These are phyloP conservation scores for Anneissia japonica DNA, from an alignment of 35 echinoderm and acorn worm genomes.

Conservation along the genomic window DNA sequence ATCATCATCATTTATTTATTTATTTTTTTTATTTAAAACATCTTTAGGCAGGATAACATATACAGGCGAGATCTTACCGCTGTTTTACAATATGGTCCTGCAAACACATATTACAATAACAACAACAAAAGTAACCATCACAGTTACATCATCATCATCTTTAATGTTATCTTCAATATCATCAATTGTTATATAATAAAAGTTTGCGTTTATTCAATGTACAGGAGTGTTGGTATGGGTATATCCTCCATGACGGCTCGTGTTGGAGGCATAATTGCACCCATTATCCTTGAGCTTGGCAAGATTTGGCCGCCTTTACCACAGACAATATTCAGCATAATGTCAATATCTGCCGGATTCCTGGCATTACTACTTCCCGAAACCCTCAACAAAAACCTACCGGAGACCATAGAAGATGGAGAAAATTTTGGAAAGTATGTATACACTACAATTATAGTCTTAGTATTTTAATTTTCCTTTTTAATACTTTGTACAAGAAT, in stretches of 20 bases:
- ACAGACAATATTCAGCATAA: conserved; percentile 48
- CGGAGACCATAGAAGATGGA: conserved; percentile 82
- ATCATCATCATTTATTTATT: background rate
- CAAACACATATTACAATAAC: too few species aligned
- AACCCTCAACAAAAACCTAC: conserved; percentile 51
- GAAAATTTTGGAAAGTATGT: conserved; percentile 57
- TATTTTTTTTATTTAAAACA: too few species aligned
- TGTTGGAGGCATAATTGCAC: conserved; percentile 69
- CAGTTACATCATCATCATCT: too few species aligned
- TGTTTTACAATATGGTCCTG: too few species aligned
- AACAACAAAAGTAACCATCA: background rate
- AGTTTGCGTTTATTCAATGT: background rate
- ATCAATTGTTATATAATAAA: too few species aligned
- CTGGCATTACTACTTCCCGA: conserved; percentile 63
- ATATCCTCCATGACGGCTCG: conserved; percentile 50
- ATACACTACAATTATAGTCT: too few species aligned
- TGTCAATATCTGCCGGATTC: conserved; percentile 38
- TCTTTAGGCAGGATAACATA: too few species aligned
- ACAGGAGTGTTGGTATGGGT: conserved; percentile 73
- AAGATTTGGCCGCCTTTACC: conserved; percentile 51
- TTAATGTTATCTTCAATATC: too few species aligned
- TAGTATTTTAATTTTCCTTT: too few species aligned
- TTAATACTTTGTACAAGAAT: too few species aligned
- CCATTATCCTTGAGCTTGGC: conserved; percentile 49
- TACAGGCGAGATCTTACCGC: too few species aligned